Base-by-base conservation (phyloP, 1,140 invertebrate species). In the Eciton burchellii region DNA sequence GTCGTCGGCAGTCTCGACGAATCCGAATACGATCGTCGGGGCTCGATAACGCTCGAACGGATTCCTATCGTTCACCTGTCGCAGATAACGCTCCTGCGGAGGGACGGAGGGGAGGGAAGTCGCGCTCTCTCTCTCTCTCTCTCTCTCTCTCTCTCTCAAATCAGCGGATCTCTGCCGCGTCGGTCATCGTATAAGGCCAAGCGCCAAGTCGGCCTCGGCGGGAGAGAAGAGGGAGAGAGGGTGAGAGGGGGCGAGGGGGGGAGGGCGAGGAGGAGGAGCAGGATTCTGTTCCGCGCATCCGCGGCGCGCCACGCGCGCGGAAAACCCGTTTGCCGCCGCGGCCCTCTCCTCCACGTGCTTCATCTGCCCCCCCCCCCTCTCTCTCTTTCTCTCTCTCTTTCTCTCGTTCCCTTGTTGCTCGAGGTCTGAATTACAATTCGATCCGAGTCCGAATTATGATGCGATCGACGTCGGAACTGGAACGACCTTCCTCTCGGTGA, bases 271-370 rank as follows among this genome's bases (percentile, higher is more conserved):
- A 16, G 90, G 84, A 85, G 90, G 89, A 92, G 89, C 89, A 89
- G 91, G 90, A 89, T 91, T 93, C 90, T 35, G 35, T 35, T n/a
- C n/a, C n/a, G n/a, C n/a, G n/a, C n/a, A n/a, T n/a, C n/a, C n/a
- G n/a, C n/a, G n/a, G n/a, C n/a, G n/a, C n/a, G n/a, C n/a, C n/a
- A n/a, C n/a, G n/a, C n/a, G 91, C 92, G 92, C 91, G 92, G 93
- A 93, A 93, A 93, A 93, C 92, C 93, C 90, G 92, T 92, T 92
- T 91, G 77, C 83, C 89, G 88, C 83, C 85, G n/a, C n/a, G n/a
- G n/a, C n/a, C n/a, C n/a, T n/a, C n/a, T n/a, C n/a, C n/a, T n/a
- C n/a, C n/a, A n/a, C n/a, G n/a, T n/a, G n/a, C n/a, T n/a, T n/a
- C n/a, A n/a, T n/a, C 86, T 87, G 84, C 79, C 79, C 4, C 43